Conservation (phyloP, 2,797 vertebrate genomes). For the Pseudotriccus pelzelni region DNA sequence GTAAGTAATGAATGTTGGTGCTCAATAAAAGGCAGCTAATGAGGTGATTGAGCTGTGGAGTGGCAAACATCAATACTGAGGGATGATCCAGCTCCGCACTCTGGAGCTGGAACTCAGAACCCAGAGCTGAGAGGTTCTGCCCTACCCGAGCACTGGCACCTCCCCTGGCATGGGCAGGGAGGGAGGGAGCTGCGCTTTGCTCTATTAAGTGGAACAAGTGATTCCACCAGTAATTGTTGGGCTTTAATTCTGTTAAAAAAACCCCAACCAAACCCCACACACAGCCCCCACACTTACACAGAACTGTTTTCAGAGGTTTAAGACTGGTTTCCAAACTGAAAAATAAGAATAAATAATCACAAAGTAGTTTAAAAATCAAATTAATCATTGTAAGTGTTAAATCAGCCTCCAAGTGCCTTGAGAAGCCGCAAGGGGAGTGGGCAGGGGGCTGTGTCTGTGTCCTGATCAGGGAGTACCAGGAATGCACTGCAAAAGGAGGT, state of each 20-base stretch:
- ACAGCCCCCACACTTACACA: neutral
- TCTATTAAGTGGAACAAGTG: neutral
- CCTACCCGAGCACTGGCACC: neutral
- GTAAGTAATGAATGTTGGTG: slow-evolving; percentile 20
- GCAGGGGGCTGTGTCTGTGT: neutral
- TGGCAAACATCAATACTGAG: slow-evolving; percentile 63
- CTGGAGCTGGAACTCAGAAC: slow-evolving; percentile 57
- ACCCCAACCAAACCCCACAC: rapidly evolving
- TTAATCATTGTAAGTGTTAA: neutral
- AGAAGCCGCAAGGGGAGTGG: neutral
- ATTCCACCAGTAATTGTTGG: neutral
- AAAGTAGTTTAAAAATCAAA: neutral
- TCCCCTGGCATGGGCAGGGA: neutral
- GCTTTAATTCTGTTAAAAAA: neutral
- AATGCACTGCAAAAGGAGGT: neutral
- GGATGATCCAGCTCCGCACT: slow-evolving; percentile 25
- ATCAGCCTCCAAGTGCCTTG: neutral
- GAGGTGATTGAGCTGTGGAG: slow-evolving; percentile 65
- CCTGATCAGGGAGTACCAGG: neutral
- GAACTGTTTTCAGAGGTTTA: slow-evolving; percentile 19
- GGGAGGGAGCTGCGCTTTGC: neutral
- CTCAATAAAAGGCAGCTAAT: slow-evolving; percentile 60
- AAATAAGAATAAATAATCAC: neutral
- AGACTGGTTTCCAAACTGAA: neutral
- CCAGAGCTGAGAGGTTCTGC: slow-evolving; percentile 46